Evolutionary conservation across 2,113 vertebrate species (phyloP).

Genomic region (Dipodomys merriami): DNA sequence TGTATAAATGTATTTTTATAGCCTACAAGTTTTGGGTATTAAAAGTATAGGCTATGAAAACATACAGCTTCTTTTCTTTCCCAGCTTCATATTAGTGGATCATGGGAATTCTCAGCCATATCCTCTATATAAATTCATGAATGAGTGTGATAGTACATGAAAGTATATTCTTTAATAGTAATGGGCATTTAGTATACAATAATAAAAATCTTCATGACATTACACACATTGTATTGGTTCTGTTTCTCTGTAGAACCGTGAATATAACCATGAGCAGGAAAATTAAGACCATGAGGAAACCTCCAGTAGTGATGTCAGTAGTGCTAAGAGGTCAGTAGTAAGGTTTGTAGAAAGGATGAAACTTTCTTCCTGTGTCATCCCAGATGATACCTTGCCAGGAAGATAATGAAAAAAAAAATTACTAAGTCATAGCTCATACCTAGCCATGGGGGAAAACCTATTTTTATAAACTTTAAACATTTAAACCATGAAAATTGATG

Average conservation of each 20-base stretch:
- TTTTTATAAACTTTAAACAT: not conserved
- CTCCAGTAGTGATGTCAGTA: not conserved
- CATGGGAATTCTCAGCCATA: not conserved
- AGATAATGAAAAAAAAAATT: not conserved
- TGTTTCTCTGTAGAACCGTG: not conserved
- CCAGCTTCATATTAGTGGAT: not conserved
- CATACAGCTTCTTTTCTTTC: not conserved
- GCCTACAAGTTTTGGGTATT: not conserved
- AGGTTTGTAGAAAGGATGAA: no score
- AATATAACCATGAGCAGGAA: not conserved
- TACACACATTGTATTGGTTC: not conserved
- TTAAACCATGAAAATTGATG: not conserved
- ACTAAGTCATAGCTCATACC: not conserved
- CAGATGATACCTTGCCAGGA: not conserved
- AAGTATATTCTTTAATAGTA: no score
- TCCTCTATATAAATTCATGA: no score
- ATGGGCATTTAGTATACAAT: no score
- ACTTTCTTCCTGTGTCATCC: not conserved
- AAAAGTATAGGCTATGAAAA: not conserved
- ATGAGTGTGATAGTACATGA: no score
- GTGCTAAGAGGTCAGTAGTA: not conserved
- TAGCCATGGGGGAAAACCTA: not conserved
- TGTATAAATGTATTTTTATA: not conserved
- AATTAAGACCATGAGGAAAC: not conserved
- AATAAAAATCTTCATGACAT: no score